These are phyloP conservation scores for Ostrea edulis DNA, from an alignment of 1,140 invertebrate species.

Conservation along the genomic window DNA sequence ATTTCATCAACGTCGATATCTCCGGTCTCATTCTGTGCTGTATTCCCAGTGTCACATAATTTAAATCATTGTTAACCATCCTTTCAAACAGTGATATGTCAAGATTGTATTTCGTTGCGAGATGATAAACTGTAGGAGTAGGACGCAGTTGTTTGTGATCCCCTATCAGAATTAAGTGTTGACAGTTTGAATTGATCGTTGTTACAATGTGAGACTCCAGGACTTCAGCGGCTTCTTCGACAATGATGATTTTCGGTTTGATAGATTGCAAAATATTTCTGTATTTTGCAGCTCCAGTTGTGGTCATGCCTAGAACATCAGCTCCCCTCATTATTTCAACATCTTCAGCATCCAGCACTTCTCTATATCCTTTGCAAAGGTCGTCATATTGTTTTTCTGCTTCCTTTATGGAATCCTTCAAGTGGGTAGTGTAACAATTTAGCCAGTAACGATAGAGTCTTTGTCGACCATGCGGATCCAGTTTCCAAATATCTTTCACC, in stretches of 20 bases:
- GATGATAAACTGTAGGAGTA: conserved; percentile 76
- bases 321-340: conserved; percentile 70
- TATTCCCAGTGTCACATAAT: conserved; percentile 70
- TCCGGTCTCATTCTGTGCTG: conserved; percentile 73
- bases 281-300: conserved; percentile 75
- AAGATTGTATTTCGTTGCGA: conserved; percentile 76
- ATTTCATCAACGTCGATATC: conserved; percentile 75
- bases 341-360: conserved; percentile 66
- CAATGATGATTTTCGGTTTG: conserved; percentile 72
- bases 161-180: conserved; percentile 92
- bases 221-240: conserved; percentile 79
- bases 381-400: conserved; percentile 56
- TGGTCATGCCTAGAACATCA: conserved; percentile 76
- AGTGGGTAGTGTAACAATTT: conserved; percentile 52
- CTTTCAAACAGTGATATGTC: conserved; percentile 80
- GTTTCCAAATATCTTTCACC: conserved; percentile 64
- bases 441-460: conserved; percentile 74
- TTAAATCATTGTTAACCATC: conserved; percentile 76
- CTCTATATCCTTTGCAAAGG: conserved; percentile 57
- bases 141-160: conserved; percentile 83
- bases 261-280: conserved; percentile 64
- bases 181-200: conserved; percentile 83
- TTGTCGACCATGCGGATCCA: conserved; percentile 67
- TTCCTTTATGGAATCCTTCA: conserved; percentile 54
- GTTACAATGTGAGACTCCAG: conserved; percentile 77